Evolutionary conservation across 2,797 vertebrate species (phyloP), one percentile per base, ranked within the genome.

Genomic region (Gallinago solitaria): DNA sequence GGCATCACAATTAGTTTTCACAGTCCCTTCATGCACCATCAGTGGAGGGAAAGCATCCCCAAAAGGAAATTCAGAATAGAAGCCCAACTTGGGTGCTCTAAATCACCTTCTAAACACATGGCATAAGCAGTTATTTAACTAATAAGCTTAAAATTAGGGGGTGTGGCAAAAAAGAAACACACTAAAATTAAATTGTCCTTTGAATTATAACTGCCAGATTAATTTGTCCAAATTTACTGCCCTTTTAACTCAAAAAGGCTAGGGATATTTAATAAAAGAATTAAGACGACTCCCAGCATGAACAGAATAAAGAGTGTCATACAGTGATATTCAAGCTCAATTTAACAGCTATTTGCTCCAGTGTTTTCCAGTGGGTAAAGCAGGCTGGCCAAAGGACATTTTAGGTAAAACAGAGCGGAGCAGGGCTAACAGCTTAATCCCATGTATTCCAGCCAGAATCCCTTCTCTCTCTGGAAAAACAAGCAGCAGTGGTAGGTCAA

Each of bases 301-400:
- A 39, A 77, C 0, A 85, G 33, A 83, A 50, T 21, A 35, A 56
- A 57, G 5, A 54, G 5, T 32, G 48, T 69, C 45, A n/a, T 30
- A 81, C 3, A 79, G 82, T 30, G 27, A 70, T 61, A 91, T 91
- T 94, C 74, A 95, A 93, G 89, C 89, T 89, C 92, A 88, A 87
- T 86, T 91, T 65, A 91, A 82, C 95, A 94, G 65, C 65, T 69
- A 59, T 75, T 83, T 60, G 87, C n/a, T 63, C 14, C 81, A 35
- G 37, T 23, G 50, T 65, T 91, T 95, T 92, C 89, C 87, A 83
- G 65, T 24, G 15, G 7, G 79, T 47, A 67, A 84, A 82, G 79
- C 94, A 89, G 64, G 51, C 39, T 93, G 61, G 45, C 82, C 76
- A 61, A 69, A 83, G 53, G 87, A 90, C 76, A 86, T 93, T 48